Conservation (phyloP, 2,113 vertebrate genomes). For the Lophura nycthemera region DNA sequence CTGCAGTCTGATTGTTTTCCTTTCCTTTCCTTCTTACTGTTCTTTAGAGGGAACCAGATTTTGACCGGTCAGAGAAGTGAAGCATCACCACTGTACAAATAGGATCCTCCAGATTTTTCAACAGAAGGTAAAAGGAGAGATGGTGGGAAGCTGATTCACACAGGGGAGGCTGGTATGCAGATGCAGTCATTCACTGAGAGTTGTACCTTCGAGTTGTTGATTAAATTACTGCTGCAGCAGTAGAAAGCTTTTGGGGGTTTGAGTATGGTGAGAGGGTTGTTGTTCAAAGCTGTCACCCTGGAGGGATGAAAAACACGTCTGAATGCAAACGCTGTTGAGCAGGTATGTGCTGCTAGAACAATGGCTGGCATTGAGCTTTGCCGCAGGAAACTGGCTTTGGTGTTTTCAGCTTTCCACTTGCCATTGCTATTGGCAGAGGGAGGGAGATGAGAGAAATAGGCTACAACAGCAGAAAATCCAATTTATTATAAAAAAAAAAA, state of each 20-base stretch:
- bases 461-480: not conserved
- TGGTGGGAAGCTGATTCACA: not conserved
- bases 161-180: rapidly evolving
- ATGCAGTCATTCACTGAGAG: not conserved
- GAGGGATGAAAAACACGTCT: not conserved
- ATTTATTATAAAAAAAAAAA: not conserved
- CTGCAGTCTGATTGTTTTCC: not conserved
- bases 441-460: not conserved
- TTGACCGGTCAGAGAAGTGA: not conserved
- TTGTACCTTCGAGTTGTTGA: not conserved
- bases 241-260: not conserved
- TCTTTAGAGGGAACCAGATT: not conserved
- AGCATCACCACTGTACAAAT: not conserved
- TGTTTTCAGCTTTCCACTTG: not conserved
- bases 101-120: not conserved
- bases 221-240: not conserved
- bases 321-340: not conserved
- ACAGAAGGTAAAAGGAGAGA: not conserved
- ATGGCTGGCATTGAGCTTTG: not conserved
- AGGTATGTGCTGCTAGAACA: not conserved
- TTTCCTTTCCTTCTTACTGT: not conserved
- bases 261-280: not conserved
- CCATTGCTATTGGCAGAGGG: not conserved
- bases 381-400: not conserved
- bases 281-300: not conserved